Percentiles rank a stretch among this genome's conserved stretches.
Conservation (phyloP, 2,797 vertebrate genomes). For the Eulemur albifrons region DNA sequence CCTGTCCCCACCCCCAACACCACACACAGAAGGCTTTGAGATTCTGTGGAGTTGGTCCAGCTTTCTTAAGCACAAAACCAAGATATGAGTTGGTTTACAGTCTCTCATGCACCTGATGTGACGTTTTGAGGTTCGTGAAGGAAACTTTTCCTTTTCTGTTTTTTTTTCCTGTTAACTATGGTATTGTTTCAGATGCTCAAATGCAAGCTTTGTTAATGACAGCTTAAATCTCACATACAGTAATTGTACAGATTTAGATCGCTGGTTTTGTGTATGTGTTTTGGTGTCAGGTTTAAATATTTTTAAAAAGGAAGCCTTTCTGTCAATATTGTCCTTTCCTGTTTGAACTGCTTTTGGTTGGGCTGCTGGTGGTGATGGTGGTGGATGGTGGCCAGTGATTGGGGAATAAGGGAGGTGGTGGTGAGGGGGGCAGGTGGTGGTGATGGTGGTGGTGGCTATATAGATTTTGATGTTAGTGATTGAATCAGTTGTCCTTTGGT, state of each 20-base stretch:
- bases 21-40: slow-evolving; percentile 27
- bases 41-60: slow-evolving; percentile 51
- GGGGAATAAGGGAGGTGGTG: background rate
- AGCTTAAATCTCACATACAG: slow-evolving; percentile 9
- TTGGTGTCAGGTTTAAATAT: slow-evolving; percentile 33
- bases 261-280: background rate
- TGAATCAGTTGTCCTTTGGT: background rate
- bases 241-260: background rate
- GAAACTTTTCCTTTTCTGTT: slow-evolving; percentile 66
- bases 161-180: background rate
- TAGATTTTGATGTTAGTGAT: slow-evolving; percentile 7
- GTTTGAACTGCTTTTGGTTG: slow-evolving; percentile 27
- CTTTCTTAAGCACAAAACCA: slow-evolving; percentile 59
- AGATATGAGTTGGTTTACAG: slow-evolving; percentile 38
- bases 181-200: slow-evolving; percentile 42
- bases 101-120: slow-evolving; percentile 40
- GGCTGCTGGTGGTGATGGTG: background rate
- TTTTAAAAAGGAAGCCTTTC: slow-evolving; percentile 5
- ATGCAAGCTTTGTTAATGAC: slow-evolving; percentile 55
- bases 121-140: slow-evolving; percentile 39
- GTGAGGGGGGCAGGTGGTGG: background rate
- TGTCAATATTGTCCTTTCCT: slow-evolving; percentile 29
- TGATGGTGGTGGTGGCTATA: background rate
- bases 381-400: slow-evolving; percentile 19
- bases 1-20: slow-evolving; percentile 25